A percentile compares a stretch with the other conserved stretches of the same genome.
phyloP scores from a whole-genome alignment of 2,888 invertebrate species.

The Drosophila mimica region DNA sequence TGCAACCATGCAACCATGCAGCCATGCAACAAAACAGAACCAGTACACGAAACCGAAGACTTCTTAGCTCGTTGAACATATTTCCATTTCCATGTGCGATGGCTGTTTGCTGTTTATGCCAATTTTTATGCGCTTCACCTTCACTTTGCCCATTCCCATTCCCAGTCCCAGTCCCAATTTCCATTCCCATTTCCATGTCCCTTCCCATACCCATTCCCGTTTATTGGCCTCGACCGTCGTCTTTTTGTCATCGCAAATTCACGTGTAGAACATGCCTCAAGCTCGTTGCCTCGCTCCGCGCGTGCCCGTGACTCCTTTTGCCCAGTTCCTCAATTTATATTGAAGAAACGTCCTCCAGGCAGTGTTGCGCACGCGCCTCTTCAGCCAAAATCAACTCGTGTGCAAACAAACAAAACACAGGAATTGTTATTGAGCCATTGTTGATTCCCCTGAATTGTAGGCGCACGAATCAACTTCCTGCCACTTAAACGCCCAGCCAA shows the following conservation, averaged over 20 bases:
- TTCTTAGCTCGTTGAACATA: slow-evolving; percentile 35
- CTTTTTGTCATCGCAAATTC: slow-evolving; percentile 75
- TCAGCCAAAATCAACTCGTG: slow-evolving; percentile 52
- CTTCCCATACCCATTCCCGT: slow-evolving; percentile 40
- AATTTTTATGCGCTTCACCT: slow-evolving; percentile 75
- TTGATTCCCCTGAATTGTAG: slow-evolving; percentile 54
- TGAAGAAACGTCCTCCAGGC: slow-evolving; percentile 7
- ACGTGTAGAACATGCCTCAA: slow-evolving; percentile 71
- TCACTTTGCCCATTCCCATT: slow-evolving; percentile 54
- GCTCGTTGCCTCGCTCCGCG: slow-evolving; percentile 14
- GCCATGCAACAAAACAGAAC: slow-evolving; percentile 9
- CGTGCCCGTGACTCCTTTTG: slow-evolving; percentile 52
- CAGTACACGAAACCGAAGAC: slow-evolving; percentile 34
- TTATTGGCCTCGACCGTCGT: slow-evolving; percentile 66
- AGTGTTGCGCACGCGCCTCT: slow-evolving; percentile 50
- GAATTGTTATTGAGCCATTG: slow-evolving; percentile 40
- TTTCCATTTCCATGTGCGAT: slow-evolving; percentile 19
- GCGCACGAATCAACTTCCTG: slow-evolving; percentile 56
- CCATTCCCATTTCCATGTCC: slow-evolving; percentile 24
- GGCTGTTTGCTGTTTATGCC: slow-evolving; percentile 59
- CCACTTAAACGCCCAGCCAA: slow-evolving; percentile 15
- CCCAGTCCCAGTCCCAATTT: slow-evolving; percentile 2
- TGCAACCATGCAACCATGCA: not conserved
- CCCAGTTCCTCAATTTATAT: slow-evolving; percentile 49
- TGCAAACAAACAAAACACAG: slow-evolving; percentile 54